A percentile compares a stretch with the other conserved stretches of the same genome.
phyloP scores from a whole-genome alignment of 2,797 vertebrate genomes.

The Enteromius treurensis region DNA sequence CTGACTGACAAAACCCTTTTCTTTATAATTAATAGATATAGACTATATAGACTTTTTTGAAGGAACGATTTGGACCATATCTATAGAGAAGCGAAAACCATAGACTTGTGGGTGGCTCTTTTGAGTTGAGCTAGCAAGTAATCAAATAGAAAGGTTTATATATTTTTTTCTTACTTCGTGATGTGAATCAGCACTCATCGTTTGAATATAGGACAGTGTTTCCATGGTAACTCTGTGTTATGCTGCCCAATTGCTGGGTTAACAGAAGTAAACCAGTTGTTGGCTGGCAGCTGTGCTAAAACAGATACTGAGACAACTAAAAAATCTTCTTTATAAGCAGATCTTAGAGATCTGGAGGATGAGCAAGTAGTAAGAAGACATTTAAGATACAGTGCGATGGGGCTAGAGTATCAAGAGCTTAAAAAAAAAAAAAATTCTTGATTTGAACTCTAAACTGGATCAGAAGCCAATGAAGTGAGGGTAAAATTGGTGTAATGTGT shows the following conservation, averaged over 20 bases:
- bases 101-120: not conserved
- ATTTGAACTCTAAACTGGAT: too few species aligned
- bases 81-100: not conserved
- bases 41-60: not conserved
- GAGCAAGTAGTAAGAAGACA: too few species aligned
- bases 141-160: not conserved
- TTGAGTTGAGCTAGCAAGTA: not conserved
- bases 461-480: too few species aligned
- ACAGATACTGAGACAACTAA: slow-evolving; percentile 1
- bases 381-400: too few species aligned
- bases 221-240: slow-evolving; percentile 15
- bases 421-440: too few species aligned
- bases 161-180: not conserved
- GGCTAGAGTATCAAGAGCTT: too few species aligned
- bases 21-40: not conserved
- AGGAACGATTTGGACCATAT: not conserved
- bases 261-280: not conserved
- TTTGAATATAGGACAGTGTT: slow-evolving; percentile 14
- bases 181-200: slow-evolving; percentile 10
- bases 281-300: not conserved
- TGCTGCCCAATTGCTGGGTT: not conserved
- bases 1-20: not conserved
- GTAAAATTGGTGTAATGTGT: too few species aligned
- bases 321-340: too few species aligned
- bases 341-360: too few species aligned